Base-by-base conservation (phyloP, 2,888 invertebrate genomes). In the Notocelia uddmanniana region DNA sequence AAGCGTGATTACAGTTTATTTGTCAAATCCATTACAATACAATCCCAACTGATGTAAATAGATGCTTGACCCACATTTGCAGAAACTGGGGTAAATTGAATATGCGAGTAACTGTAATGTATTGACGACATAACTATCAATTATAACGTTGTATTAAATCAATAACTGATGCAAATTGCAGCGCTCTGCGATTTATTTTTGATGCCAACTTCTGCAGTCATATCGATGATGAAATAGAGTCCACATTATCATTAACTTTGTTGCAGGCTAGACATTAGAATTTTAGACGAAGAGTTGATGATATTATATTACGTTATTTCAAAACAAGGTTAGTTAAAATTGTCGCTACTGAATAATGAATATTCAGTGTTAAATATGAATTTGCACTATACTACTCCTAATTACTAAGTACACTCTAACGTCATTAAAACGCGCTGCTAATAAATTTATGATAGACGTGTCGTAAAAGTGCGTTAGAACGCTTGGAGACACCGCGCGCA, bases 141-240 rank as follows among this genome's bases (percentile, higher is more conserved):
- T 86, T 86, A 86, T 82, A 81, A 78, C 68, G 74, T 84, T 85
- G 79, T 78, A 81, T 82, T 79, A 81, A 83, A 76, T 79, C 81
- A 78, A 80, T 81, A 79, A 80, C 82, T 82, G 85, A 86, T 86
- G 87, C 85, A 86, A 85, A 82, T 78, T 77, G 79, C 79, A 77
- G 73, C 62, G 55, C 18, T 26, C 26, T 8, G 55, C 23, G 55
- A 55, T 55, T 55, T 57, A 26, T 48, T 68, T 60, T 60, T 54
- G 59, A 52, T 54, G n/a, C 3, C 18, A 57, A 23, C 26, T 67
- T 60, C 52, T 23, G 18, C 11, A 45, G 54, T 41, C 59, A 11
- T 67, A 67, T 21, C 21, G 31, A n/a, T 59, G 18, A 45, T 8
- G 23, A 48, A 31, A 71, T 72, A 72, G 55, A 34, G 68, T 72